A percentile compares a stretch with the other conserved stretches of the same genome.
These are phyloP conservation scores for Trichonephila inaurata DNA, from an alignment of 1,140 invertebrate genomes.

Conservation along the genomic window DNA sequence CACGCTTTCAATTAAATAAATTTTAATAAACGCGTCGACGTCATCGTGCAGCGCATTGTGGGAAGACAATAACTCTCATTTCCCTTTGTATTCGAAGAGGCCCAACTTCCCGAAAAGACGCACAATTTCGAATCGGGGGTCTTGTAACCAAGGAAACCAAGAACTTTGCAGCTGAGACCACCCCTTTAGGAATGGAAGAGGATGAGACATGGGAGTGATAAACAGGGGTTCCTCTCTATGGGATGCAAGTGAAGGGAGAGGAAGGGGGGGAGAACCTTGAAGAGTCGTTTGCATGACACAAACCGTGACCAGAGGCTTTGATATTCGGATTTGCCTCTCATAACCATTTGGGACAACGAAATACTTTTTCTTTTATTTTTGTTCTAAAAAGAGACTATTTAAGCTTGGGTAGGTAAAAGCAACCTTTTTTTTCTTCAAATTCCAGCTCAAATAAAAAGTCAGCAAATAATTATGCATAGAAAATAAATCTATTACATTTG, in stretches of 20 bases:
- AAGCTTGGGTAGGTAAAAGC: too few species aligned
- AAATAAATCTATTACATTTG: too few species aligned
- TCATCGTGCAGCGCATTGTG: not conserved
- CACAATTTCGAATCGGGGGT: not conserved
- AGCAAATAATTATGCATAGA: too few species aligned
- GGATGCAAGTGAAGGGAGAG: not conserved
- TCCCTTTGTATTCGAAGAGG: slow-evolving; percentile 4
- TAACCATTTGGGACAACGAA: not conserved
- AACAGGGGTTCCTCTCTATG: not conserved
- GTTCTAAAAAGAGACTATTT: not conserved
- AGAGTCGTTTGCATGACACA: slow-evolving; percentile 39
- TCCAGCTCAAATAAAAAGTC: too few species aligned
- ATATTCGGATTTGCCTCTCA: not conserved
- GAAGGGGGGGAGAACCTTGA: not conserved
- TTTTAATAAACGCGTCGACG: slow-evolving; percentile 14
- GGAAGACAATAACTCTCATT: slow-evolving; percentile 23
- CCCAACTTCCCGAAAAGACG: slow-evolving; percentile 4
- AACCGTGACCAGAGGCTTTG: slow-evolving; percentile 11
- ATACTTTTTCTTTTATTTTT: not conserved
- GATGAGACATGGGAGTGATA: slow-evolving; percentile 18
- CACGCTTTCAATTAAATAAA: slow-evolving; percentile 21
- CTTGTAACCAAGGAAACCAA: slow-evolving; percentile 19
- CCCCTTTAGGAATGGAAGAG: not conserved
- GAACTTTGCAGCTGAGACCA: slow-evolving; percentile 41
- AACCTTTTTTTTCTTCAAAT: too few species aligned